Evolutionary conservation across 2,888 invertebrate species (phyloP).

Genomic region (Gastracanthus pulcherrimus): DNA sequence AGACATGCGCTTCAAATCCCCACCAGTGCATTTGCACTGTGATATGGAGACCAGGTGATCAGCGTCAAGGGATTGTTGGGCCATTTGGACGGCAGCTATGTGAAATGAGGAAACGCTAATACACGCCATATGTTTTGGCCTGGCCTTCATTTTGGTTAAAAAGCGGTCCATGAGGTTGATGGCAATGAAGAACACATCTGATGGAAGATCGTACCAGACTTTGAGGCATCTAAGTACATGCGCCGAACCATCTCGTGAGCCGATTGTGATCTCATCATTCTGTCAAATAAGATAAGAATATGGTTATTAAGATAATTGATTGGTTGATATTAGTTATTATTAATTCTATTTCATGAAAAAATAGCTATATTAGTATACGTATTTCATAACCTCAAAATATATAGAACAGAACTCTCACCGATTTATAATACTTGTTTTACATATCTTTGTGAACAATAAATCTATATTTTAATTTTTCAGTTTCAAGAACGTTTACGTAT

Average conservation of each 20-base stretch:
- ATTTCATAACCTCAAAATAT: slow-evolving; percentile 5
- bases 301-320: slow-evolving; percentile 11
- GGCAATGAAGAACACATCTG: slow-evolving; percentile 87
- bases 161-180: slow-evolving; percentile 90
- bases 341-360: not conserved
- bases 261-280: slow-evolving; percentile 87
- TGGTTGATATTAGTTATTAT: not conserved
- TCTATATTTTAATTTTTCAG: too few species aligned
- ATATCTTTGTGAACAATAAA: too few species aligned
- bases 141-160: slow-evolving; percentile 89
- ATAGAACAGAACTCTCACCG: too few species aligned
- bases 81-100: slow-evolving; percentile 86
- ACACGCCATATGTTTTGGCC: slow-evolving; percentile 91
- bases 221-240: slow-evolving; percentile 90
- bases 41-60: slow-evolving; percentile 84
- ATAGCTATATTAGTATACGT: too few species aligned
- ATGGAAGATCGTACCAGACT: slow-evolving; percentile 91
- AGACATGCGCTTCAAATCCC: slow-evolving; percentile 93
- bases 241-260: slow-evolving; percentile 88
- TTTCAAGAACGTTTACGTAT: too few species aligned
- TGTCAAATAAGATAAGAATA: slow-evolving; percentile 67
- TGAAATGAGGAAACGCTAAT: slow-evolving; percentile 92
- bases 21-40: slow-evolving; percentile 90
- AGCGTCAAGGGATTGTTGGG: slow-evolving; percentile 81
- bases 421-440: too few species aligned